Evolutionary conservation across 2,888 invertebrate species (phyloP), one percentile per base, ranked within the genome.

Genomic region (Digitonthophagus gazella): DNA sequence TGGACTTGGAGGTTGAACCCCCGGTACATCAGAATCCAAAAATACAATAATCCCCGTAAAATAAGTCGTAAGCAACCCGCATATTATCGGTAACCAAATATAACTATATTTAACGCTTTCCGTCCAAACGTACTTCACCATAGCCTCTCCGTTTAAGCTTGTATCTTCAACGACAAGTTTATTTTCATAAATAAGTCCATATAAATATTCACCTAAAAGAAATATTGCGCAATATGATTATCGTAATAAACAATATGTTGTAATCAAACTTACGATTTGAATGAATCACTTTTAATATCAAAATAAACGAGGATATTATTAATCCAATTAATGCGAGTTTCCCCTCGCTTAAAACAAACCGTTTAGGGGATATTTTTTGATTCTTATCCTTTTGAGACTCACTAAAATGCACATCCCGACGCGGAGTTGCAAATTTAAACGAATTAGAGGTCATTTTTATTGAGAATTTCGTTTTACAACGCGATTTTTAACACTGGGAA

Each of bases 31-130:
- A 69, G 89, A 89, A 78, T 89, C 89, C 74, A 88, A 82, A 79
- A 88, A 89, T 16, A 89, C 85, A 75, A 89, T 84, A 68, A 84
- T 81, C 84, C 87, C 88, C 4, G 86, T 86, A 73, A 88, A 85
- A 73, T 84, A 80, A n/a, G 85, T 84, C 66, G 85, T 80, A 2
- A 84, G 75, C 11, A 85, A 71, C 3, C 89, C 88, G 78, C 85
- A 85, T 2, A 82, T 11, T 3, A 77, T 68, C 6, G 83, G 82
- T 63, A 83, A 73, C 80, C 82, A 81, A 71, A 81, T 69, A 28
- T 74, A 73, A 72, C 82, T 82, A 70, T 78, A 80, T 71, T 75
- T 77, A 20, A 80, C 74, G 19, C 77, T 77, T 55, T 76, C 79
- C 68, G 76, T 77, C 81, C 82, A 81, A 8, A 78, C 76, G 72